phyloP scores from a whole-genome alignment of 2,888 invertebrate genomes.

The Candidula unifasciata region DNA sequence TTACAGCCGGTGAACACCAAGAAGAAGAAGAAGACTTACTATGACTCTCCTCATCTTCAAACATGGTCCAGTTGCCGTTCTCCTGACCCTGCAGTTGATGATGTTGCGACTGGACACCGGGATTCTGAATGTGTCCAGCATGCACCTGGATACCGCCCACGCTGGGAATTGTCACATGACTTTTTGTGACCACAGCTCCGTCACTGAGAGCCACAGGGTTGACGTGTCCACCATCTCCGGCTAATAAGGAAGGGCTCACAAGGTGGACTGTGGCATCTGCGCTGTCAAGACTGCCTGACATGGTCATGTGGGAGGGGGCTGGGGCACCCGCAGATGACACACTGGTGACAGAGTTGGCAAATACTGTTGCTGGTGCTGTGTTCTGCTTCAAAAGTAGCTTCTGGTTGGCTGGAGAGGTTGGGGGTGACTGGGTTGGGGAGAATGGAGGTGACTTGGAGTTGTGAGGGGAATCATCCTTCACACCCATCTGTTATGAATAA shows the following conservation, averaged over 20 bases:
- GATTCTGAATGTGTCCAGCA: constrained; percentile 1
- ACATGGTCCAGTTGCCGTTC: constrained; percentile 71
- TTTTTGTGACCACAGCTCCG: constrained; percentile 15
- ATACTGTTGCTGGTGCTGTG: constrained; percentile 54
- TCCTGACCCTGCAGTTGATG: constrained; percentile 56
- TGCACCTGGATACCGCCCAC: constrained; percentile 29
- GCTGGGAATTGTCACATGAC: not conserved
- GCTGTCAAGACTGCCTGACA: constrained; percentile 40
- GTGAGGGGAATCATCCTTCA: constrained; percentile 62
- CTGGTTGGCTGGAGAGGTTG: constrained; percentile 58
- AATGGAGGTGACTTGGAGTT: constrained; percentile 66
- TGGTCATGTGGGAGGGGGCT: constrained; percentile 27
- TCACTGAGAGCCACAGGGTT: constrained; percentile 56
- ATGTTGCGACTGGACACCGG: constrained; percentile 39
- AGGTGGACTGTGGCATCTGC: constrained; percentile 25
- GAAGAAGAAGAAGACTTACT: too few species aligned
- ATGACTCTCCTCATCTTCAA: constrained; percentile 73
- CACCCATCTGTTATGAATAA: constrained; percentile 52
- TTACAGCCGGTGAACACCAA: too few species aligned
- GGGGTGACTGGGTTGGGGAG: constrained; percentile 63
- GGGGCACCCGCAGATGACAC: not conserved
- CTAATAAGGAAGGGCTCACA: constrained; percentile 4
- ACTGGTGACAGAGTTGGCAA: constrained; percentile 39
- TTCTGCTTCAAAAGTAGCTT: constrained; percentile 57
- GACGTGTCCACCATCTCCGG: constrained; percentile 56